These are phyloP conservation scores for Galeruca laticollis DNA, from an alignment of 2,888 invertebrate species.

Conservation along the genomic window DNA sequence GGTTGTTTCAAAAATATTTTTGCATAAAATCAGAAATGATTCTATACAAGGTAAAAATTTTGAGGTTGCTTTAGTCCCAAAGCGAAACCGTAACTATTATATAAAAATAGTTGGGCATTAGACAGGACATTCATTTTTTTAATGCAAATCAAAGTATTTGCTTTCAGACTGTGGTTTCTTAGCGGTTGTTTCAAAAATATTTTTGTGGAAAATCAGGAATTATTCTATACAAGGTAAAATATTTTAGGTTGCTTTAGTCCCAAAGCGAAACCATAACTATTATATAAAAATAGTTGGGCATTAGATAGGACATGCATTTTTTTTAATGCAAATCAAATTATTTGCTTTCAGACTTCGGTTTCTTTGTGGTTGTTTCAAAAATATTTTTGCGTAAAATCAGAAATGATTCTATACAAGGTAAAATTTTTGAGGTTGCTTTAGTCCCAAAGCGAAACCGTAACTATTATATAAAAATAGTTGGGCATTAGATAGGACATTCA, in stretches of 20 bases:
- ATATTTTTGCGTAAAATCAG: slow-evolving; percentile 26
- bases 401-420: neutral
- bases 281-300: slow-evolving; percentile 45
- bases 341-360: slow-evolving; percentile 17
- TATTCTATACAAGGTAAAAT: slow-evolving; percentile 15
- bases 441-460: too few species aligned
- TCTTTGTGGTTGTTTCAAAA: slow-evolving; percentile 16
- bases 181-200: too few species aligned
- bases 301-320: slow-evolving; percentile 43
- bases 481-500: too few species aligned
- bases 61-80: too few species aligned
- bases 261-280: slow-evolving; percentile 58
- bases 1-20: too few species aligned
- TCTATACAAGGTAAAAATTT: neutral
- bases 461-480: too few species aligned
- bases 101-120: too few species aligned
- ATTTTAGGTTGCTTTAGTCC: slow-evolving; percentile 57
- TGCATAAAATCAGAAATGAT: slow-evolving; percentile 12
- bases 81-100: too few species aligned
- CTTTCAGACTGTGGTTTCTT: too few species aligned
- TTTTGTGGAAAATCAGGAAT: neutral
- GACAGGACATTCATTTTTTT: too few species aligned
- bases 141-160: too few species aligned
- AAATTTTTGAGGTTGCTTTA: too few species aligned
- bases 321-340: neutral